These are phyloP conservation scores for Amaurobius ferox DNA, from an alignment of 2,888 invertebrate genomes.

Conservation along the genomic window DNA sequence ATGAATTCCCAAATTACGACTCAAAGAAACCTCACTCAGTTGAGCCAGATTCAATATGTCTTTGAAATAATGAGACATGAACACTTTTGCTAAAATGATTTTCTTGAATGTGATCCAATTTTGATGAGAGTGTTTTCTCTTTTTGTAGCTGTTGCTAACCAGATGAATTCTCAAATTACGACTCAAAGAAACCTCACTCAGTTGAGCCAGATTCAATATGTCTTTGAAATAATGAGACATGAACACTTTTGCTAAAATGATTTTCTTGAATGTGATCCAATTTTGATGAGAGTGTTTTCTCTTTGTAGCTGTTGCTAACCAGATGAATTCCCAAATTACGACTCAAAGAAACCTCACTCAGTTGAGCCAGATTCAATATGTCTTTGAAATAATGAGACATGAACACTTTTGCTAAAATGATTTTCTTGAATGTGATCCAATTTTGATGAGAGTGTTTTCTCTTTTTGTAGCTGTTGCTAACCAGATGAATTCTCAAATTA, in stretches of 20 bases:
- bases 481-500: constrained; percentile 43
- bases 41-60: constrained; percentile 59
- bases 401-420: no score
- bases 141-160: constrained; percentile 39
- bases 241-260: no score
- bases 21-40: constrained; percentile 50
- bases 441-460: no score
- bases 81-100: no score
- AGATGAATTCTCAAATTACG: constrained; percentile 36
- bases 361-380: constrained; percentile 52
- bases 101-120: no score
- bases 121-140: no score
- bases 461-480: constrained; percentile 36
- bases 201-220: constrained; percentile 52
- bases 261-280: no score
- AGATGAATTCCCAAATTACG: constrained; percentile 35
- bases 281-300: no score
- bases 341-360: constrained; percentile 56
- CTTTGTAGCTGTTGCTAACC: constrained; percentile 35
- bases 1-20: constrained; percentile 38
- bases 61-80: no score
- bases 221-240: no score
- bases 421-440: no score
- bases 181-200: constrained; percentile 56
- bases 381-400: no score